Conservation (phyloP, 2,797 vertebrate genomes). For the Rhynchotus rufescens region DNA sequence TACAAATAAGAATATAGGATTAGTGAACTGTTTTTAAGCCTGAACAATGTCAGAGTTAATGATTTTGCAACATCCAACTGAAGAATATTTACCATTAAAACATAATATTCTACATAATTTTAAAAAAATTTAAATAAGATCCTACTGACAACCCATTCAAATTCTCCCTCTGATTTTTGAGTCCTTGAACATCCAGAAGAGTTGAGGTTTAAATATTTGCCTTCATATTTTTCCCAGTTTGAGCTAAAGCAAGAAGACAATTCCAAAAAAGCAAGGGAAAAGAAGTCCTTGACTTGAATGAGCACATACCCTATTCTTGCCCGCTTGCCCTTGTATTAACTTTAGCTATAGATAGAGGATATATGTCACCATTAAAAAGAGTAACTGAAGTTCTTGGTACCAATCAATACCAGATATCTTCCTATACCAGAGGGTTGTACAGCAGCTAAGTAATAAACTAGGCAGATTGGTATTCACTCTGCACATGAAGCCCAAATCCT, state of each 20-base stretch:
- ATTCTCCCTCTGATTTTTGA: neutral
- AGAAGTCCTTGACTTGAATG: neutral
- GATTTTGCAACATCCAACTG: neutral
- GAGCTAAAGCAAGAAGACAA: neutral
- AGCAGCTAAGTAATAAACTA: constrained; percentile 5
- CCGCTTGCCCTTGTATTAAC: constrained; percentile 7
- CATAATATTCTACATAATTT: neutral
- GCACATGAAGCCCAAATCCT: neutral
- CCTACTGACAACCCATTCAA: fast-evolving
- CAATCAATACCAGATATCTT: constrained; percentile 29
- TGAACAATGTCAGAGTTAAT: neutral
- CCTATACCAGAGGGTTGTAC: neutral
- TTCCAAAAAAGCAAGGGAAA: neutral
- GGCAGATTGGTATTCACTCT: neutral
- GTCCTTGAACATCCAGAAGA: neutral
- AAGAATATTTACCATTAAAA: neutral
- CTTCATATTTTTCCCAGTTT: neutral
- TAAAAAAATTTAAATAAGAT: neutral
- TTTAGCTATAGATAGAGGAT: constrained; percentile 33
- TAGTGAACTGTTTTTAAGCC: neutral
- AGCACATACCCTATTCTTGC: neutral
- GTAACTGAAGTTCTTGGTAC: constrained; percentile 25
- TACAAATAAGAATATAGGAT: neutral
- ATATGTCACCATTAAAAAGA: constrained; percentile 30
- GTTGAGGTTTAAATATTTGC: neutral